Evolutionary conservation across 2,797 vertebrate species (phyloP), one percentile per base, ranked within the genome.

Genomic region (Ctenosaura bakeri): DNA sequence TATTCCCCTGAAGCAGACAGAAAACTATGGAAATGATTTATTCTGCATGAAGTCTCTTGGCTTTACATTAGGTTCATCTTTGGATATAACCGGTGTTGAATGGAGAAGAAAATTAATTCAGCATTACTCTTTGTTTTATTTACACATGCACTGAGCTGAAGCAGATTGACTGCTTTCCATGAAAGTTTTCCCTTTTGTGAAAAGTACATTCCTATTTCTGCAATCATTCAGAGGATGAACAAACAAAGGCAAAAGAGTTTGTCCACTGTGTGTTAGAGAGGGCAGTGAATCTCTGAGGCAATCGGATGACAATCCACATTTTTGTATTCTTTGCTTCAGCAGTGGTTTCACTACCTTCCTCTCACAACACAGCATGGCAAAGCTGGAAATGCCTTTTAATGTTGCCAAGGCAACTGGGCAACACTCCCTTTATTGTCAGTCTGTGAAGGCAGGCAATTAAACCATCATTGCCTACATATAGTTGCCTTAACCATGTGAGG

Each of bases 351-450:
- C 35, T 69, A 29, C 66, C 66, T 69, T 38, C 74, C 46, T 24
- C 42, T 46, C 76, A 46, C 42, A 26, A 29, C 74, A 42, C 38
- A 77, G 74, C 74, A 50, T 78, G 77, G 42, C 77, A 78, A 78
- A 42, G 38, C 77, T 46, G 77, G 38, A 50, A 26, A 46, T 46
- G 77, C 77, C 46, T 46, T 78, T 50, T 29, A 46, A 78, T 50
- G 12, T 26, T 50, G 38, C 77, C 78, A 92, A 89, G 85, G 87
- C 87, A 35, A 62, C 56, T 62, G 20, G 35, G n/a, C 54, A 62
- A 82, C n/a, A 38, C 80, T 29, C 71, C 71, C 71, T 74, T 26
- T 79, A 79, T 29, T 79, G 77, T 50, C 46, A 79, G 46, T 8
- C 24, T 24, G 74, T 24, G 38, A 46, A 6, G 22, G 8, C n/a